Evolutionary conservation across 2,797 vertebrate species (phyloP).

Genomic region (Xenops minutus): DNA sequence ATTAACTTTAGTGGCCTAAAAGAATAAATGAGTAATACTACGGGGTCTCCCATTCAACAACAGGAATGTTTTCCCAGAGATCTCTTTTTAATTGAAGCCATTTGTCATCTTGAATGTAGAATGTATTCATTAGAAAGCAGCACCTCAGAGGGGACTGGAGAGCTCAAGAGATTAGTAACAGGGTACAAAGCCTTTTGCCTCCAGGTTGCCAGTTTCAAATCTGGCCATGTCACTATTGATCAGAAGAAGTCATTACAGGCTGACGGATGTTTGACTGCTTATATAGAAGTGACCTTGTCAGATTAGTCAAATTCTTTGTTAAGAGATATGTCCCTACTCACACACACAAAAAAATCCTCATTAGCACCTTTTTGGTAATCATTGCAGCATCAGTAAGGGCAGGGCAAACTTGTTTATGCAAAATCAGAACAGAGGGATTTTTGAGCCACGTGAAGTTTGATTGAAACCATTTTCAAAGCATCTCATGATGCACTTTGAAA

Average conservation of each 20-base stretch:
- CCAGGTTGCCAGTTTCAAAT: conserved; percentile 40
- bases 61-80: conserved; percentile 27
- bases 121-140: conserved; percentile 58
- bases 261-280: conserved; percentile 33
- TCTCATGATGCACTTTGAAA: not conserved
- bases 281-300: conserved; percentile 38
- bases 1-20: conserved; percentile 30
- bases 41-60: not conserved
- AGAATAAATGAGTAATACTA: conserved; percentile 44
- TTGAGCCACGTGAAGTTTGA: not conserved
- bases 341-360: not conserved
- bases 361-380: conserved; percentile 12
- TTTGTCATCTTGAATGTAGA: conserved; percentile 63
- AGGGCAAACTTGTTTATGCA: not conserved
- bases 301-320: conserved; percentile 36
- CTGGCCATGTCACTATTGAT: conserved; percentile 47
- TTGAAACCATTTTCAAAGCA: not conserved
- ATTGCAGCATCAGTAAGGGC: not conserved
- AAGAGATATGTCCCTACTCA: not conserved
- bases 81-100: conserved; percentile 60
- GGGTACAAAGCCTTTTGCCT: conserved; percentile 50
- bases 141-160: not conserved
- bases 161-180: conserved; percentile 36
- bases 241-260: conserved; percentile 28
- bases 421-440: not conserved